These are phyloP conservation scores for Agapornis canus DNA, from an alignment of 2,797 vertebrate species.

Conservation along the genomic window DNA sequence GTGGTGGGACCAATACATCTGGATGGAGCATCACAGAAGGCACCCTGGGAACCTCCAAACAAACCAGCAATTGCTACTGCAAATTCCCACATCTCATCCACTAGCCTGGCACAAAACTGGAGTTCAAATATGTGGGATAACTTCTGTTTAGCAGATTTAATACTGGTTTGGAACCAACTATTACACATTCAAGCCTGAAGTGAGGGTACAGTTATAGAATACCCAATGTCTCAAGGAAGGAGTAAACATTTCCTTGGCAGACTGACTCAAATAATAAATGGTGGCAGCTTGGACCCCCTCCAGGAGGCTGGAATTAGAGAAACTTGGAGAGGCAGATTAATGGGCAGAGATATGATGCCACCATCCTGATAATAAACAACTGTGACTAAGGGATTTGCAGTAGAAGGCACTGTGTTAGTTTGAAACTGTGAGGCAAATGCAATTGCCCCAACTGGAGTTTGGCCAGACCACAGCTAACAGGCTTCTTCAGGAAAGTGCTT, in stretches of 20 bases:
- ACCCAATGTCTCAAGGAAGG: neutral
- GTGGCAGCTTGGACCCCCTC: constrained; percentile 5
- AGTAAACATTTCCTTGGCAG: constrained; percentile 15
- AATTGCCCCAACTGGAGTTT: neutral
- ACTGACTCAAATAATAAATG: constrained; percentile 23
- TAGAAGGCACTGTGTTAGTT: neutral
- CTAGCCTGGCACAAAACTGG: neutral
- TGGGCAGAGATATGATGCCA: neutral
- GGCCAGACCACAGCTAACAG: neutral
- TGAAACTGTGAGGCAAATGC: neutral
- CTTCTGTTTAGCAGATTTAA: neutral
- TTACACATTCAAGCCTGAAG: neutral
- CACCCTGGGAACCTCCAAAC: neutral
- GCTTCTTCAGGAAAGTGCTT: neutral
- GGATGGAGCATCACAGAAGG: neutral
- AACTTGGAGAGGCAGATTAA: neutral
- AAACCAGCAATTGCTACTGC: neutral
- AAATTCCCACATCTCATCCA: neutral
- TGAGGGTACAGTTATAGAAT: neutral
- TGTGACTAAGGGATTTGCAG: neutral
- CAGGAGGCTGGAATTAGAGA: neutral
- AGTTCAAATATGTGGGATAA: neutral
- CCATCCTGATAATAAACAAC: neutral
- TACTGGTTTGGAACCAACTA: neutral
- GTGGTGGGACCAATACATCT: neutral